Evolutionary conservation across 2,113 vertebrate species (phyloP), one percentile per base, ranked within the genome.

Genomic region (Prunella fulvescens): DNA sequence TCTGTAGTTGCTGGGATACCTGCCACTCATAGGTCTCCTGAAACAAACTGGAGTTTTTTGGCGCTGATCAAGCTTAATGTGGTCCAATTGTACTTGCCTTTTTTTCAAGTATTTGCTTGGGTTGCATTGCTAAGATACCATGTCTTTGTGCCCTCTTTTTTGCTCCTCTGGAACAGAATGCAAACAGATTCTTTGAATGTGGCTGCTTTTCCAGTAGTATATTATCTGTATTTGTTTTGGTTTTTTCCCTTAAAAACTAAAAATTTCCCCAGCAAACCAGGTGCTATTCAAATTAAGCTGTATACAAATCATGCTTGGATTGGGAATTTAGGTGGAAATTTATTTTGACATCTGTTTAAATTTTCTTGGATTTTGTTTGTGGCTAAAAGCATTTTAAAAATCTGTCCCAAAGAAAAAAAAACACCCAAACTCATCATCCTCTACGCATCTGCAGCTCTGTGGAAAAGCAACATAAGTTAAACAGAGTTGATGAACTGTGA

Each of bases 321-420:
- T 83, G 35, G 26, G 28, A 95, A 64, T 93, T 88, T 72, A 77
- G 72, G 64, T 73, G 9, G 37, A 93, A 93, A 90, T 91, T 81
- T 86, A 76, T 94, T 96, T 95, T 96, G 79, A 96, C 69, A 82
- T 84, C 71, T 96, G 79, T 88, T 91, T 77, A 92, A 88, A 88
- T 91, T 81, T 81, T 88, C 53, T 90, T 16, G 14, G 44, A 64
- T 86, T 90, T 91, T 93, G 64, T 91, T 92, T 95, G 47, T 2
- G 1, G 35, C 58, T 91, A 83, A 77, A 92, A 93, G 12, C 39
- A 40, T 81, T 94, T 94, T 56, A 33, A 62, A 91, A 78, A 24
- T 85, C 73, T 81, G 48, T 45, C 23, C 6, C 40, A 78, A 76
- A 29, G 37, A 37, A 40, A 72, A 28, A 23, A 25, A 50, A 25